These are phyloP conservation scores for fruit fly (Drosophila melanogaster) DNA, from an alignment of 1,140 invertebrate genomes.

Conservation along the genomic window Release_6_plus_ISO1_MT NT_033779.5:17622501-17623000, in stretches of 20 bases:
- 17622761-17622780: slow-evolving; percentile 22
- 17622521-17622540: no score
- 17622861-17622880: slow-evolving; percentile 61
- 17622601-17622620: no score
- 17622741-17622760: slow-evolving; percentile 7
- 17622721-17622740: slow-evolving; percentile 34
- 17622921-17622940: slow-evolving; percentile 1
- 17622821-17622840: slow-evolving; percentile 73
- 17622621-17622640: slow-evolving; percentile 1
- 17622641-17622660: background rate
- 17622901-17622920: background rate
- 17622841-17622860: slow-evolving; percentile 12
- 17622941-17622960: background rate
- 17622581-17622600: no score
- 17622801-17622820: slow-evolving; percentile 52
- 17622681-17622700: slow-evolving; percentile 28
- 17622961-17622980: slow-evolving; percentile 3
- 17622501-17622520: background rate
- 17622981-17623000: background rate
- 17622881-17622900: slow-evolving; percentile 35
- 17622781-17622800: slow-evolving; percentile 3
- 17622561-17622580: no score
- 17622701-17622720: slow-evolving; percentile 27
- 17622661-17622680: background rate
- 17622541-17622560: no score